Evolutionary conservation across 1,140 invertebrate species (phyloP).

Genomic region (Apocrypta bakeri): DNA sequence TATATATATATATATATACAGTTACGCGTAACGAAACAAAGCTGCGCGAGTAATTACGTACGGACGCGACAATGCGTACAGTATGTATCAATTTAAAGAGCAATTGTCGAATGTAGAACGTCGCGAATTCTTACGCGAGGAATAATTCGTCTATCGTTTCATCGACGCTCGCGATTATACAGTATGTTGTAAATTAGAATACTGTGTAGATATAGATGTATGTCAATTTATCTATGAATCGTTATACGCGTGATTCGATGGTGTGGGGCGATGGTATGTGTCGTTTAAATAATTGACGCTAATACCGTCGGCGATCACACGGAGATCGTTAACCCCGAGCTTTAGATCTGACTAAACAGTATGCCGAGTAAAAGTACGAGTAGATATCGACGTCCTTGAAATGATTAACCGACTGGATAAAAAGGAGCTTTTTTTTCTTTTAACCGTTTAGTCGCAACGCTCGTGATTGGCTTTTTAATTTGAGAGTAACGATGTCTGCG

Average conservation of each 20-base stretch:
- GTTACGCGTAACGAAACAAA: too few species aligned
- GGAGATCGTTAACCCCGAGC: not conserved
- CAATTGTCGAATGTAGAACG: not conserved
- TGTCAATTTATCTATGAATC: too few species aligned
- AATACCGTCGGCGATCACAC: not conserved
- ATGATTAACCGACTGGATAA: not conserved
- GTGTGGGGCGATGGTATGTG: not conserved
- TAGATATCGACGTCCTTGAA: not conserved
- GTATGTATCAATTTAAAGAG: not conserved
- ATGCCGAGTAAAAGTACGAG: not conserved
- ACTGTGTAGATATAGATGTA: too few species aligned
- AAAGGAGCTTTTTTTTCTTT: not conserved
- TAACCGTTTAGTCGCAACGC: too few species aligned
- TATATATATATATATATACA: too few species aligned
- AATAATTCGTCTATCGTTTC: not conserved
- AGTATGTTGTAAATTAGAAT: too few species aligned
- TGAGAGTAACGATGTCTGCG: not conserved
- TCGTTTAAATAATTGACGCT: not conserved
- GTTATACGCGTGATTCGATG: too few species aligned
- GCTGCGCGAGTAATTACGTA: too few species aligned
- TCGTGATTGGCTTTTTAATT: too few species aligned
- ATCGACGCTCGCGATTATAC: too few species aligned
- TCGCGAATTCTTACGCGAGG: not conserved
- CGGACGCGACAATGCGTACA: too few species aligned
- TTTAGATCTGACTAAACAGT: not conserved